A percentile compares a stretch with the other conserved stretches of the same genome.
Conservation (phyloP, 2,888 invertebrate species). For the Drosophila putrida region DNA sequence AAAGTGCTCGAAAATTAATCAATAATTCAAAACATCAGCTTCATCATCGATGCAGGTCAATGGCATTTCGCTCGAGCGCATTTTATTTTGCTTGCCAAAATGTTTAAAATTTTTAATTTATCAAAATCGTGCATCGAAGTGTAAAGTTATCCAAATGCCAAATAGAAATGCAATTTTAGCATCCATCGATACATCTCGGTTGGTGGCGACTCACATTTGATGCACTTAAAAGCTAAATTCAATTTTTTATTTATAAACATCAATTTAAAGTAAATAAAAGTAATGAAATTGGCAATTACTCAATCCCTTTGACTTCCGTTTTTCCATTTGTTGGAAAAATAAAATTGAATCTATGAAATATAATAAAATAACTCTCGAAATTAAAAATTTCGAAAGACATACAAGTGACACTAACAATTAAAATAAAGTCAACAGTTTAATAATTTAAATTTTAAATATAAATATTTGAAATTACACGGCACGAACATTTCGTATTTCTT, state of each 20-base stretch:
- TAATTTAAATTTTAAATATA: background rate
- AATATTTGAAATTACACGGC: too few species aligned
- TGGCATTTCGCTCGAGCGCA: slow-evolving; percentile 47
- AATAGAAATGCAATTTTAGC: slow-evolving; percentile 23
- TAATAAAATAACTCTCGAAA: too few species aligned
- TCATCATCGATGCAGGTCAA: slow-evolving; percentile 51
- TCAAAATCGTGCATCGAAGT: slow-evolving; percentile 63
- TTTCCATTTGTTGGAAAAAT: too few species aligned
- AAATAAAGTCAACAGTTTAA: background rate
- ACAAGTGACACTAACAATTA: background rate
- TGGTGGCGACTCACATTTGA: too few species aligned
- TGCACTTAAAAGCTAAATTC: too few species aligned
- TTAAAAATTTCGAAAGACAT: too few species aligned
- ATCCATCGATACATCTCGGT: slow-evolving; percentile 27
- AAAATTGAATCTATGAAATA: too few species aligned
- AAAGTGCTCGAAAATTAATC: slow-evolving; percentile 51
- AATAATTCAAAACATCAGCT: slow-evolving; percentile 46
- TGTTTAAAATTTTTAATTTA: slow-evolving; percentile 53
- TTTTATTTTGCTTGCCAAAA: slow-evolving; percentile 43
- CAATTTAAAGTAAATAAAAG: too few species aligned
- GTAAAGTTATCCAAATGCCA: slow-evolving; percentile 44
- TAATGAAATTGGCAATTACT: too few species aligned
- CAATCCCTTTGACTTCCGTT: too few species aligned
- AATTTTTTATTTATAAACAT: too few species aligned
- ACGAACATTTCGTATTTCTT: too few species aligned